Percentiles rank a stretch among this genome's conserved stretches.
These are phyloP conservation scores for Rhynchonycteris naso DNA, from an alignment of 2,797 vertebrate species.

Conservation along the genomic window DNA sequence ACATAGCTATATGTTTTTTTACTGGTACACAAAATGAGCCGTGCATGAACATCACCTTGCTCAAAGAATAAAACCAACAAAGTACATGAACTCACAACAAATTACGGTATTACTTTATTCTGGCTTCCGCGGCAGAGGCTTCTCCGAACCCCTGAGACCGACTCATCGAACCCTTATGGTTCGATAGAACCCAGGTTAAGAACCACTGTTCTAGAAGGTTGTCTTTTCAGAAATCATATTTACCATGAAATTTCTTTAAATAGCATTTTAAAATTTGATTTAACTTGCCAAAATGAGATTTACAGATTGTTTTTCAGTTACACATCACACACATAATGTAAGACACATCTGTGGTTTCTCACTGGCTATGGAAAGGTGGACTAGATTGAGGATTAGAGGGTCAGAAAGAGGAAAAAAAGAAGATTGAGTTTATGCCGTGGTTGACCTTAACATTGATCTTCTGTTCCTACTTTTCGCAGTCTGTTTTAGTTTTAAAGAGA, in stretches of 20 bases:
- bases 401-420: constrained; percentile 16
- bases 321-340: not conserved
- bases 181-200: too few relatives aligned
- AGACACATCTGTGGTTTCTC: constrained; percentile 35
- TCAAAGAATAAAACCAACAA: too few relatives aligned
- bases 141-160: too few relatives aligned
- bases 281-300: not conserved
- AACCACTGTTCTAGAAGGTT: not conserved
- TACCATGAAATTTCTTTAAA: constrained; percentile 21
- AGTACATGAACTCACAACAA: too few relatives aligned
- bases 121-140: too few relatives aligned
- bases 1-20: too few relatives aligned
- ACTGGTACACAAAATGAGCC: too few relatives aligned
- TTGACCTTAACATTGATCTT: constrained; percentile 22
- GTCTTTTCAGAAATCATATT: constrained; percentile 35
- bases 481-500: constrained; percentile 15
- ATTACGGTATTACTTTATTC: too few relatives aligned
- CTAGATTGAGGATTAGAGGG: constrained; percentile 35
- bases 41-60: too few relatives aligned
- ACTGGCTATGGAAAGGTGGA: constrained; percentile 29
- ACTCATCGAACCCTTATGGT: too few relatives aligned
- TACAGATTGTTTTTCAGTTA: constrained; percentile 50
- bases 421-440: constrained; percentile 8
- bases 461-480: constrained; percentile 17
- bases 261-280: constrained; percentile 48